Conservation (phyloP, 2,888 invertebrate genomes). For the Cynaeus angustus region DNA sequence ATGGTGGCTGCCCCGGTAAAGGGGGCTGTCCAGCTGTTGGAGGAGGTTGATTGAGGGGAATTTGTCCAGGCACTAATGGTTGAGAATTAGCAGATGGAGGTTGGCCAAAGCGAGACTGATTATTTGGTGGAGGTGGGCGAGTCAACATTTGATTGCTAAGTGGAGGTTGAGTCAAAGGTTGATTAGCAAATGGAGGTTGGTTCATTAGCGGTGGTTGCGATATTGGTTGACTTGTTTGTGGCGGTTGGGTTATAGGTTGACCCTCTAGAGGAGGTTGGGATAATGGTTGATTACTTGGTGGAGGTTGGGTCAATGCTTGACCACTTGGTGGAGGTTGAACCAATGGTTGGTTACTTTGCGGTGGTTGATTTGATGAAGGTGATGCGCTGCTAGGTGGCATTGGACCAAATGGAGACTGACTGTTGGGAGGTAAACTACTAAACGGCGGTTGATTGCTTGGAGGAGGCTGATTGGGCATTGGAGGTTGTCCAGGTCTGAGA, state of each 20-base stretch:
- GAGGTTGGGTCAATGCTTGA: constrained; percentile 27
- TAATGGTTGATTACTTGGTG: not conserved
- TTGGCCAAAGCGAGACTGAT: not conserved
- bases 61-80: constrained; percentile 10
- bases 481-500: constrained; percentile 45
- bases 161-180: constrained; percentile 37
- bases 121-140: constrained; percentile 27
- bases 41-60: not conserved
- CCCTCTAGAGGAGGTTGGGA: constrained; percentile 1
- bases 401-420: too few species aligned
- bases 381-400: not conserved
- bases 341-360: constrained; percentile 1
- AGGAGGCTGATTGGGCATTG: constrained; percentile 37
- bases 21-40: constrained; percentile 8
- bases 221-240: constrained; percentile 26
- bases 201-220: constrained; percentile 16
- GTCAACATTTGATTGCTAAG: constrained; percentile 6
- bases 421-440: not conserved
- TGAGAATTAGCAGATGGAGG: constrained; percentile 13
- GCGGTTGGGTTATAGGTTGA: constrained; percentile 2
- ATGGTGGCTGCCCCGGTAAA: not conserved
- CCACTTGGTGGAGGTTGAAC: constrained; percentile 2
- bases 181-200: not conserved
- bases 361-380: constrained; percentile 37
- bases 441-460: constrained; percentile 7